Conservation (phyloP, 1,140 invertebrate species). For the Drosophila nebulosa region DNA sequence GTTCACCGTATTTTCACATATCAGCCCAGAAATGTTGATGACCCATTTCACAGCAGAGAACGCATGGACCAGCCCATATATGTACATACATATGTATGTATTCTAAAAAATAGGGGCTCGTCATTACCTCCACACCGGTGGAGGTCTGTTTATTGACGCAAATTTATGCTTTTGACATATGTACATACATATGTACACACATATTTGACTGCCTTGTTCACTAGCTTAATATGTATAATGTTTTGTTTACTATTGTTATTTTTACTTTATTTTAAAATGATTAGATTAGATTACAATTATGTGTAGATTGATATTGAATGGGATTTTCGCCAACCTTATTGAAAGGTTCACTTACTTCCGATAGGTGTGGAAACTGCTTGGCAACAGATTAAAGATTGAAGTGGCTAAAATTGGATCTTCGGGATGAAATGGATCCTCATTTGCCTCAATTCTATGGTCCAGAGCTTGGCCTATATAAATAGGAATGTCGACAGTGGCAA, state of each 20-base stretch:
- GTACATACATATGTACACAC: too few relatives aligned
- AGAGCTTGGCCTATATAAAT: slow-evolving; percentile 88
- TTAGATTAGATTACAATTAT: slow-evolving; percentile 40
- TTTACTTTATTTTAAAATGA: slow-evolving; percentile 38
- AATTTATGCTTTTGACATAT: too few relatives aligned
- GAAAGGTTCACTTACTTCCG: slow-evolving; percentile 14
- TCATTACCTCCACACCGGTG: neutral
- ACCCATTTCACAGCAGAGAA: too few relatives aligned
- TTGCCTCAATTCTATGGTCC: slow-evolving; percentile 76
- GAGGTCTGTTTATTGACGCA: too few relatives aligned
- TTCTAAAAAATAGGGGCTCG: neutral
- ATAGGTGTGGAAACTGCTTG: slow-evolving; percentile 80
- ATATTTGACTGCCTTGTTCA: too few relatives aligned
- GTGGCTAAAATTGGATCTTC: slow-evolving; percentile 83
- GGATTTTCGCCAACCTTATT: slow-evolving; percentile 19
- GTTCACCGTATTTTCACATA: too few relatives aligned
- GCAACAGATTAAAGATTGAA: slow-evolving; percentile 84
- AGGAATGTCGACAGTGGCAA: slow-evolving; percentile 85
- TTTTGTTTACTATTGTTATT: slow-evolving; percentile 31
- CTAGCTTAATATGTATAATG: neutral
- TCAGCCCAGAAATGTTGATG: too few relatives aligned
- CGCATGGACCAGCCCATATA: too few relatives aligned
- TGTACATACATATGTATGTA: neutral
- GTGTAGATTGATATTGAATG: slow-evolving; percentile 30
- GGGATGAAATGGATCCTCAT: slow-evolving; percentile 19